phyloP scores from a whole-genome alignment of 2,113 vertebrate species.

The Cebidichthys violaceus region DNA sequence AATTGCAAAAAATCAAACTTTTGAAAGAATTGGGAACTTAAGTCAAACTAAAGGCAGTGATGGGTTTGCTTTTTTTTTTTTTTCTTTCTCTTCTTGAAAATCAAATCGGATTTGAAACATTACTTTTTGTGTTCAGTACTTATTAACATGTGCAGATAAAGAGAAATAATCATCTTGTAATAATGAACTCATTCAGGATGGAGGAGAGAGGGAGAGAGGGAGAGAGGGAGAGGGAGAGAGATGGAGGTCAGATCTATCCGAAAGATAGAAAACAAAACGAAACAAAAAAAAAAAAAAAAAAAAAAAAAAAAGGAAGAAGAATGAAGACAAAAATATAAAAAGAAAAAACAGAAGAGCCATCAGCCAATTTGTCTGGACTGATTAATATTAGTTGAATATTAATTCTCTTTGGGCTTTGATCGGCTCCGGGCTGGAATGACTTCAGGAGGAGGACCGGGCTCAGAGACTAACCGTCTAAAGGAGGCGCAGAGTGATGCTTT shows the following conservation, averaged over 20 bases:
- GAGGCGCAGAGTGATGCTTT: slow-evolving; percentile 1
- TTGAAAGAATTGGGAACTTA: slow-evolving; percentile 84
- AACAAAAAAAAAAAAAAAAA: slow-evolving; percentile 78
- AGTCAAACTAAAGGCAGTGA: slow-evolving; percentile 85
- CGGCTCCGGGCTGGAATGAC: slow-evolving; percentile 82
- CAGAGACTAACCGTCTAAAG: slow-evolving; percentile 65
- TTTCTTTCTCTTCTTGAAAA: slow-evolving; percentile 32
- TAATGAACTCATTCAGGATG: slow-evolving; percentile 88
- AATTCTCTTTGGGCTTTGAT: slow-evolving; percentile 81
- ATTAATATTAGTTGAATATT: slow-evolving; percentile 84
- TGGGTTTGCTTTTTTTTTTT: slow-evolving; percentile 63
- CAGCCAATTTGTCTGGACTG: slow-evolving; percentile 80
- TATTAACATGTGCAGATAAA: slow-evolving; percentile 87
- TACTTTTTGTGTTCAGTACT: slow-evolving; percentile 80
- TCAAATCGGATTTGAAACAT: slow-evolving; percentile 55
- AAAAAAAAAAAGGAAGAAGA: slow-evolving; percentile 75
- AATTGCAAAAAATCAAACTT: slow-evolving; percentile 84
- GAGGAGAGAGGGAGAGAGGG: slow-evolving; percentile 79
- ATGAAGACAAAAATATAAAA: slow-evolving; percentile 80
- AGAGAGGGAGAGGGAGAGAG: slow-evolving; percentile 74
- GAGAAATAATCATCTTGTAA: slow-evolving; percentile 86
- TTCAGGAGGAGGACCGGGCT: slow-evolving; percentile 70
- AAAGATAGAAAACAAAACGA: slow-evolving; percentile 83
- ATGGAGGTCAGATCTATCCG: slow-evolving; percentile 82
- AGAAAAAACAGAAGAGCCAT: slow-evolving; percentile 77